Evolutionary conservation across 2,888 invertebrate species (phyloP), one percentile per base, ranked within the genome.

Genomic region (Eupithecia centaureata): DNA sequence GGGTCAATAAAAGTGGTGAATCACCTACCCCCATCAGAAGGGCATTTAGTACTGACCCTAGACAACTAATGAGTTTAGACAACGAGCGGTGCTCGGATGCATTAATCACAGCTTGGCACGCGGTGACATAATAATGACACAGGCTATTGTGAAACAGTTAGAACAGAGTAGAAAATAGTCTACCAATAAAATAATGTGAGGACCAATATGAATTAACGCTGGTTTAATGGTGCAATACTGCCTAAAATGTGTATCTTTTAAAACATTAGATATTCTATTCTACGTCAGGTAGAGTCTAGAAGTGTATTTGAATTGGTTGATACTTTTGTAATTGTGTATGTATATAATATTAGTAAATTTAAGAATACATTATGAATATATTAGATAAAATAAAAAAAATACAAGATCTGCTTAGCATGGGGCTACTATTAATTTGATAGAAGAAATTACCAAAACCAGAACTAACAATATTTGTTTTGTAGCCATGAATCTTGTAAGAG

Each of bases 91-190:
- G 71, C 76, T 82, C 79, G 77, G 74, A 77, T 76, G 84, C 89
- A 92, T 91, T 90, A 90, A 91, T 91, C 89, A 90, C 84, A 75
- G 72, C 78, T 80, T 81, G 77, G 80, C 81, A 79, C 75, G 82
- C 81, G 76, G 63, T 89, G 91, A 91, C 91, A 90, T 91, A 90
- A 92, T 91, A 86, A 66, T 38, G 18, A 8, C 60, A 66, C 38
- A 70, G 65, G 38, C 7, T n/a, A 28, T 58, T 12, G 3, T 5
- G 1, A 12, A 32, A 57, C 32, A 60, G 69, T 60, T 63, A 35
- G 60, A 35, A 15, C 52, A 62, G 38, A 61, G 38, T n/a, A 22
- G 15, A 42, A 33, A 47, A 10, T 10, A 18, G 18, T 51, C 25
- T 51, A 25, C 13, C 13, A 51, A 13, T 25, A 51, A 51, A n/a